Evolutionary conservation across 2,113 vertebrate genomes (phyloP), one percentile per base, ranked within the genome.

Genomic region (Oncorhynchus nerka): DNA sequence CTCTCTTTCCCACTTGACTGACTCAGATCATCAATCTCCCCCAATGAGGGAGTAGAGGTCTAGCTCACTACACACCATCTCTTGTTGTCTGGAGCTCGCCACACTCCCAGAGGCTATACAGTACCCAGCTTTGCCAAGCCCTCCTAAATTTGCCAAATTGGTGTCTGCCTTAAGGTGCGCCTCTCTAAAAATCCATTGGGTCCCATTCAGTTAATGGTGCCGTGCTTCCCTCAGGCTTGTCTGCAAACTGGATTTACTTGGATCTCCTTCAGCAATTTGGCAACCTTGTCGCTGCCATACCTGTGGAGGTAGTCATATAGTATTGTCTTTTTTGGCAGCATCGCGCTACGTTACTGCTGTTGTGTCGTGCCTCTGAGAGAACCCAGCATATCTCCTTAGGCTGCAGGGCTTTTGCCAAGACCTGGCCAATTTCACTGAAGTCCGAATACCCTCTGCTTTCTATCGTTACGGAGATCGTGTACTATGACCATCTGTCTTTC

Each of bases 401-500:
- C 73, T 67, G 74, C 39, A 26, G 69, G 76, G 76, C 82, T 70
- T 81, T 86, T 79, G 57, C 45, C 72, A 79, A 74, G 61, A 57
- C 62, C 55, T 39, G 72, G 79, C 81, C 77, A 88, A 86, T 75
- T 34, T 85, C 70, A 82, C 79, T 81, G 75, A 83, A 81, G 81
- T 84, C 83, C 49, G 68, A 85, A 65, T 74, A 82, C 34, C 81
- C 83, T 84, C 73, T 70, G 75, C 66, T 79, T 84, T 83, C 64
- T 69, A 78, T 81, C 51, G 51, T 86, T 87, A 87, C 75, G 73
- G 85, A 85, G 86, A 87, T 89, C 81, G 79, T 79, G 87, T 89
- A 84, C 82, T 86, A 71, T 84, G 78, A 81, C 88, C 90, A 92
- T 91, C 88, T 92, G 88, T 87, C 86, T 88, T 86, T 59, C 74